These are phyloP conservation scores for Rhinichthys osculus DNA, from an alignment of 2,797 vertebrate species.

Conservation along the genomic window DNA sequence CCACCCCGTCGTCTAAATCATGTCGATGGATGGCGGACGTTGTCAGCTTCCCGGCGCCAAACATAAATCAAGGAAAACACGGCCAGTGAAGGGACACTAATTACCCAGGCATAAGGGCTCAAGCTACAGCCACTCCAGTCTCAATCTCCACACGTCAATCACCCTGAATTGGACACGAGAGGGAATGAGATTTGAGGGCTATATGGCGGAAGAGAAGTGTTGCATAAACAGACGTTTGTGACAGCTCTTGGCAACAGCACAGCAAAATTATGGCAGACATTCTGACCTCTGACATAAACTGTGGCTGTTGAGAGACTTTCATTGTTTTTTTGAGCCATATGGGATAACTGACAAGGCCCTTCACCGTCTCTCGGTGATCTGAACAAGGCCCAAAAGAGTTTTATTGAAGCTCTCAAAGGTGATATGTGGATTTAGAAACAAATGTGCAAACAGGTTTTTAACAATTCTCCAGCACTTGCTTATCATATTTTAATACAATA, in stretches of 20 bases:
- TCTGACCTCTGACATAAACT: slow-evolving; percentile 63
- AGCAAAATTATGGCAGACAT: slow-evolving; percentile 67
- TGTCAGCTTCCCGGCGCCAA: slow-evolving; percentile 34
- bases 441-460: background rate
- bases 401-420: slow-evolving; percentile 17
- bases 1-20: slow-evolving; percentile 51
- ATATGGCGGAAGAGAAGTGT: slow-evolving; percentile 24
- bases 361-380: slow-evolving; percentile 5
- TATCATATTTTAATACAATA: slow-evolving; percentile 4
- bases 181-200: slow-evolving; percentile 22
- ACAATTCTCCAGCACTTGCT: background rate
- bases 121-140: slow-evolving; percentile 57
- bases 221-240: slow-evolving; percentile 64
- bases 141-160: slow-evolving; percentile 54
- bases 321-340: background rate
- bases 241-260: slow-evolving; percentile 58
- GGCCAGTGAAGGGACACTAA: slow-evolving; percentile 67
- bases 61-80: slow-evolving; percentile 55
- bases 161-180: slow-evolving; percentile 18
- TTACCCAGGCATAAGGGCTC: slow-evolving; percentile 62
- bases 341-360: slow-evolving; percentile 20
- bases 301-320: slow-evolving; percentile 34
- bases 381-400: slow-evolving; percentile 23
- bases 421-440: slow-evolving; percentile 36
- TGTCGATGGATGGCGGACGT: slow-evolving; percentile 41